A percentile compares a stretch with the other conserved stretches of the same genome.
Evolutionary conservation across 2,113 vertebrate species (phyloP).

Genomic region (Miniopterus natalensis): DNA sequence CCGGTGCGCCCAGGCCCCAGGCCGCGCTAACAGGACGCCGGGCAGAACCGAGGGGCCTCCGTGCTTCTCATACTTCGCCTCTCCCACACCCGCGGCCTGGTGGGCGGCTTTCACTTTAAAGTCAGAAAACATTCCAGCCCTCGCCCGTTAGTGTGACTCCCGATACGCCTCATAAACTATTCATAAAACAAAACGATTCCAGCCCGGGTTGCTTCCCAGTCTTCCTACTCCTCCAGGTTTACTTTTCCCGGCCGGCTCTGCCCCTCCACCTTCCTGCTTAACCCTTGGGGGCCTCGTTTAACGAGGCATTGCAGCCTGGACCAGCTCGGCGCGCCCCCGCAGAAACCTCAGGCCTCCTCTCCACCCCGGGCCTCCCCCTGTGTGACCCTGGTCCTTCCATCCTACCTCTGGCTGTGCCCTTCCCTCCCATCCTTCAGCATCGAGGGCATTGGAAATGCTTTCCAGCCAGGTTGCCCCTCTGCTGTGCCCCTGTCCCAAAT

Average conservation of each 20-base stretch:
- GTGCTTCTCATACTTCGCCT: background rate
- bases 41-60: constrained; percentile 3
- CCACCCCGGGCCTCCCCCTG: background rate
- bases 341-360: background rate
- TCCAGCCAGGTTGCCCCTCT: background rate
- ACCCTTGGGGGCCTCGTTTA: constrained; percentile 54
- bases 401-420: background rate
- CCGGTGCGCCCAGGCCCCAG: too few relatives aligned
- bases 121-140: constrained; percentile 79
- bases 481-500: background rate
- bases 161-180: constrained; percentile 82
- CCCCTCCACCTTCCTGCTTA: constrained; percentile 50
- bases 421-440: background rate
- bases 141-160: constrained; percentile 70
- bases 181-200: constrained; percentile 81
- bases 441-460: background rate
- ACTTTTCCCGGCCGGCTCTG: background rate
- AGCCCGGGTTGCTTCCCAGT: constrained; percentile 56
- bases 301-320: background rate
- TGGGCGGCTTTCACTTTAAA: constrained; percentile 75
- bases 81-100: constrained; percentile 63
- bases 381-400: background rate
- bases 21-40: background rate
- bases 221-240: constrained; percentile 58
- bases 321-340: background rate